Evolutionary conservation across 1,140 invertebrate genomes (phyloP).

Genomic region (Scaptomyza hsui): DNA sequence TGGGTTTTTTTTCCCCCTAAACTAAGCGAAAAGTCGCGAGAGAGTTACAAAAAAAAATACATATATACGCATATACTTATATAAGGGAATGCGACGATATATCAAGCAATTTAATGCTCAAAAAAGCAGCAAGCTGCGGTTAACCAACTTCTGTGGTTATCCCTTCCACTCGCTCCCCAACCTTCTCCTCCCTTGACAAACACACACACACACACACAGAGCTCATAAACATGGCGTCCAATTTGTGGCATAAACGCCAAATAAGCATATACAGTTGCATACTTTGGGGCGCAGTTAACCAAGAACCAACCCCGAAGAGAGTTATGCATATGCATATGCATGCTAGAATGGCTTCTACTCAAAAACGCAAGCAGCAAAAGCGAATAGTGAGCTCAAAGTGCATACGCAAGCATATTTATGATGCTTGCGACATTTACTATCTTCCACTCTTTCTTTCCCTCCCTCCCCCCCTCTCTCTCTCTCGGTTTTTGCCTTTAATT

Average conservation of each 20-base stretch:
- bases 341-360: conserved; percentile 32
- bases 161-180: background rate
- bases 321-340: conserved; percentile 32
- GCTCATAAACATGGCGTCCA: conserved; percentile 66
- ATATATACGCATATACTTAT: conserved; percentile 4
- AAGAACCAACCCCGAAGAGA: conserved; percentile 25
- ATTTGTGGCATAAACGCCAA: conserved; percentile 74
- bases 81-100: conserved; percentile 49
- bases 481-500: conserved; percentile 53
- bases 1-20: too few relatives aligned
- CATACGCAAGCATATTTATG: conserved; percentile 40
- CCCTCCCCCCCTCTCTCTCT: too few relatives aligned
- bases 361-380: conserved; percentile 1
- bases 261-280: conserved; percentile 66
- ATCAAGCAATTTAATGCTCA: conserved; percentile 81
- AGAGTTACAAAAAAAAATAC: conserved; percentile 29
- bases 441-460: background rate
- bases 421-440: conserved; percentile 14
- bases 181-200: background rate
- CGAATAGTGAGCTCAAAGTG: conserved; percentile 34
- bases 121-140: conserved; percentile 63
- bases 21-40: conserved; percentile 54
- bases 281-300: conserved; percentile 48
- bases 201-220: conserved; percentile 1
- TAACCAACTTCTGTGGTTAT: conserved; percentile 41